Evolutionary conservation across 1,140 invertebrate species (phyloP), one percentile per base, ranked within the genome.

Genomic region (Caenorhabditis briggsae): DNA sequence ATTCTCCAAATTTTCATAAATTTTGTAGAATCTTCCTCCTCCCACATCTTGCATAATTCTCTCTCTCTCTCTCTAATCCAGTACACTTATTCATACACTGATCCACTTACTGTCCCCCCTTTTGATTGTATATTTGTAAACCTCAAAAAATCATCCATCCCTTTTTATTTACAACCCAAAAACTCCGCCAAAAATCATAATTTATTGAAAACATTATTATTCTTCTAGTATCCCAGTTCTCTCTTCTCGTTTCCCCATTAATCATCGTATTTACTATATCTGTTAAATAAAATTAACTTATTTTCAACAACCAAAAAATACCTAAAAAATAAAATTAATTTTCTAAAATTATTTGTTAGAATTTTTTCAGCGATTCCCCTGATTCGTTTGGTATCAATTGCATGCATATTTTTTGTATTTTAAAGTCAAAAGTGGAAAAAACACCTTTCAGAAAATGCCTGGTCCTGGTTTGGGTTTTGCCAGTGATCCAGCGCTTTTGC

Each of bases 121-220:
- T 50, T 78, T 78, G 70, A 78, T 78, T 78, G 70, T 78, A 78
- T 78, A 78, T 78, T 78, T 78, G 70, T 78, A 78, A 78, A 78
- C 64, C 64, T 18, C 33, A 9, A 33, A n/a, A 43, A 70, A 70
- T 33, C 33, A 33, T 33, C 33, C 33, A 33, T 33, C 33, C 33
- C 33, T 3, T 33, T 33, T 33, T 3, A 33, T 33, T 33, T 33
- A 33, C 33, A 33, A 33, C 33, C 33, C 33, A 43, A 46, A n/a
- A 43, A 16, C 59, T 11, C 64, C 64, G 64, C 64, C 64, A 70
- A 70, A 61, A 70, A 70, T 70, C 64, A 70, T 70, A 70, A 70
- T 70, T 70, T 70, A 70, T 70, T 70, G 46, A 61, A 61, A 58
- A 46, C n/a, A n/a, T n/a, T n/a, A 33, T 46, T 41, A 70, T n/a